phyloP scores from a whole-genome alignment of 2,797 vertebrate species.

The Gymnoscopelus microlampas region DNA sequence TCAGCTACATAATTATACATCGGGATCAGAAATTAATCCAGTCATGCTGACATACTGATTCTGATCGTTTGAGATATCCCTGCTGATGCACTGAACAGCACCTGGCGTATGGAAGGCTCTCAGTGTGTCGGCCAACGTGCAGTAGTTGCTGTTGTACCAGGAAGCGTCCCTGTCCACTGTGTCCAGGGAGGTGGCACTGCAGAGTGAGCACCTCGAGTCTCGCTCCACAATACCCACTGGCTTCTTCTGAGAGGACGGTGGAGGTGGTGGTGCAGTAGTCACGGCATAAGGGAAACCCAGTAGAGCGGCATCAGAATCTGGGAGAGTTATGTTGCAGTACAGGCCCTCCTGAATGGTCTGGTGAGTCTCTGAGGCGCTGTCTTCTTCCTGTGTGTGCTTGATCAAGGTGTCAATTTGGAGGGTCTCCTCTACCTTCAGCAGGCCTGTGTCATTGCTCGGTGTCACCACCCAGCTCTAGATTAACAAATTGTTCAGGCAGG shows the following conservation, averaged over 20 bases:
- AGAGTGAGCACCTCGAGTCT: slow-evolving; percentile 65
- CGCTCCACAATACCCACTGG: slow-evolving; percentile 27
- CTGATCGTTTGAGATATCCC: background rate
- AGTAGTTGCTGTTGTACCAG: slow-evolving; percentile 78
- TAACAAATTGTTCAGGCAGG: slow-evolving; percentile 11
- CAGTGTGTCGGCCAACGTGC: slow-evolving; percentile 59
- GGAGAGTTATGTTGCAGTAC: slow-evolving; percentile 37
- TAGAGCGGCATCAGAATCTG: background rate
- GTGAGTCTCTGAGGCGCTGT: background rate
- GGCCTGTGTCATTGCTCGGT: slow-evolving; percentile 32
- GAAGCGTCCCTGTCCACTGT: slow-evolving; percentile 45
- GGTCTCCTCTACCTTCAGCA: slow-evolving; percentile 61
- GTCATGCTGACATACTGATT: background rate
- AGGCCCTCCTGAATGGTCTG: slow-evolving; percentile 6
- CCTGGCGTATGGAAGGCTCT: slow-evolving; percentile 34
- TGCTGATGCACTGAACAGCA: background rate
- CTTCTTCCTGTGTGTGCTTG: slow-evolving; percentile 28
- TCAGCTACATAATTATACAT: too few species aligned
- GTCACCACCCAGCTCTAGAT: slow-evolving; percentile 69
- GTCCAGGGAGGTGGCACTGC: slow-evolving; percentile 36
- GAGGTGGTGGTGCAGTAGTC: slow-evolving; percentile 10
- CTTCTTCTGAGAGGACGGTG: slow-evolving; percentile 6
- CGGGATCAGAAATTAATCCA: too few species aligned
- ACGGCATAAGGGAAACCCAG: slow-evolving; percentile 36
- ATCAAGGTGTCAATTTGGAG: slow-evolving; percentile 67